phyloP scores from a whole-genome alignment of 2,797 vertebrate genomes.

The Micropoecilia bifurca region DNA sequence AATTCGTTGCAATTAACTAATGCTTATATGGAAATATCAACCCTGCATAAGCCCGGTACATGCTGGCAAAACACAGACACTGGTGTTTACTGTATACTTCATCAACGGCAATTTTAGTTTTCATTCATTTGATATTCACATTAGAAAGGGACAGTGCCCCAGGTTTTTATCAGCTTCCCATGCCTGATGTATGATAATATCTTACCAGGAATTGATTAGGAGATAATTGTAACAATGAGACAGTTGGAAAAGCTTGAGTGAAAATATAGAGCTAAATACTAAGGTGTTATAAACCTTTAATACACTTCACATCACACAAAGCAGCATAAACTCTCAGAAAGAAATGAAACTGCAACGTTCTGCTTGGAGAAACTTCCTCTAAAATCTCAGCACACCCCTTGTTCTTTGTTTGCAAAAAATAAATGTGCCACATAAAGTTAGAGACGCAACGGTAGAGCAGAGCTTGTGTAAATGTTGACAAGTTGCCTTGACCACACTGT shows the following conservation, averaged over 20 bases:
- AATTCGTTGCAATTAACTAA: not conserved
- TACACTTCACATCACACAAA: not conserved
- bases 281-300: not conserved
- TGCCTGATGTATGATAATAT: not conserved
- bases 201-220: not conserved
- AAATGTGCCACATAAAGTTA: not conserved
- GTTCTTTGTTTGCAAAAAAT: not conserved
- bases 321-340: not conserved
- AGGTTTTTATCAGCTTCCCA: conserved; percentile 11
- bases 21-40: not conserved
- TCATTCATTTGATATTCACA: not conserved
- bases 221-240: conserved; percentile 16
- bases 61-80: not conserved
- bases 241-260: not conserved
- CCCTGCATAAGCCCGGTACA: not conserved
- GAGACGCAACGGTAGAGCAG: not conserved
- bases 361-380: not conserved
- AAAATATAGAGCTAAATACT: not conserved
- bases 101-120: not conserved
- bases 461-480: not conserved
- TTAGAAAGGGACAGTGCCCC: not conserved
- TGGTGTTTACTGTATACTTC: not conserved
- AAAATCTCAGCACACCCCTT: not conserved
- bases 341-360: not conserved
- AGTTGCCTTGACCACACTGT: not conserved